A percentile compares a stretch with the other conserved stretches of the same genome.
phyloP scores from a whole-genome alignment of 2,113 vertebrate species.

The Callipepla californica region DNA sequence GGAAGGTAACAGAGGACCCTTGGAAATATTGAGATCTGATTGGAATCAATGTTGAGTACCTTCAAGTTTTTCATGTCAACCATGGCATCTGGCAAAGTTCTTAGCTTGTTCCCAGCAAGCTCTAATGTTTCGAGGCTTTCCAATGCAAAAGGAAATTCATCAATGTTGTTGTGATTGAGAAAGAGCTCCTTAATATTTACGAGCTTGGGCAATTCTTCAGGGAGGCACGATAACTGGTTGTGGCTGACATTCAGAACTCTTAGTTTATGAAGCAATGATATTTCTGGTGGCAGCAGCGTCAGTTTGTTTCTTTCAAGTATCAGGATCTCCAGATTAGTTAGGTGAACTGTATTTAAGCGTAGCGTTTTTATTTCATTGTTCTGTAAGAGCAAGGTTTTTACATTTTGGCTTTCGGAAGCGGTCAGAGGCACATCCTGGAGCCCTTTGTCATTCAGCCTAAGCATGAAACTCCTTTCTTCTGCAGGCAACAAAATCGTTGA shows the following conservation, averaged over 20 bases:
- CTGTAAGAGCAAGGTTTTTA: slow-evolving; percentile 70
- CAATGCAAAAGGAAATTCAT: slow-evolving; percentile 55
- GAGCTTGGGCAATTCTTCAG: slow-evolving; percentile 54
- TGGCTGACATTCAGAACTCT: slow-evolving; percentile 60
- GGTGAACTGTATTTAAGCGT: slow-evolving; percentile 14
- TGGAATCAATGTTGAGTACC: slow-evolving; percentile 56
- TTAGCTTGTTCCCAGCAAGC: slow-evolving; percentile 65
- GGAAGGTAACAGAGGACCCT: slow-evolving; percentile 68
- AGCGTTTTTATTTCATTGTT: slow-evolving; percentile 68
- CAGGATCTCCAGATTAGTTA: slow-evolving; percentile 69
- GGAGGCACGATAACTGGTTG: slow-evolving; percentile 55
- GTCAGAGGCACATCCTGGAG: slow-evolving; percentile 54
- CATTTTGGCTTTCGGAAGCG: slow-evolving; percentile 34
- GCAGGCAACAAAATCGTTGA: neutral
- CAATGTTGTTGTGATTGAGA: slow-evolving; percentile 57
- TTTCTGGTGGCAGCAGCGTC: slow-evolving; percentile 63
- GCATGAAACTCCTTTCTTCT: neutral
- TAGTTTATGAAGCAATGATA: slow-evolving; percentile 64
- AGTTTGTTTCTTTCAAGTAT: slow-evolving; percentile 68
- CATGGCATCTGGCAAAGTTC: slow-evolving; percentile 30
- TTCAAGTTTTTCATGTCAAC: slow-evolving; percentile 57
- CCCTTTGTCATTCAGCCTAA: slow-evolving; percentile 54
- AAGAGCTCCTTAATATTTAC: slow-evolving; percentile 52
- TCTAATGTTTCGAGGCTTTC: slow-evolving; percentile 60
- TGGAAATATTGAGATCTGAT: slow-evolving; percentile 66